A percentile compares a stretch with the other conserved stretches of the same genome.
These are phyloP conservation scores for Myioborus miniatus DNA, from an alignment of 2,797 vertebrate genomes.

Conservation along the genomic window DNA sequence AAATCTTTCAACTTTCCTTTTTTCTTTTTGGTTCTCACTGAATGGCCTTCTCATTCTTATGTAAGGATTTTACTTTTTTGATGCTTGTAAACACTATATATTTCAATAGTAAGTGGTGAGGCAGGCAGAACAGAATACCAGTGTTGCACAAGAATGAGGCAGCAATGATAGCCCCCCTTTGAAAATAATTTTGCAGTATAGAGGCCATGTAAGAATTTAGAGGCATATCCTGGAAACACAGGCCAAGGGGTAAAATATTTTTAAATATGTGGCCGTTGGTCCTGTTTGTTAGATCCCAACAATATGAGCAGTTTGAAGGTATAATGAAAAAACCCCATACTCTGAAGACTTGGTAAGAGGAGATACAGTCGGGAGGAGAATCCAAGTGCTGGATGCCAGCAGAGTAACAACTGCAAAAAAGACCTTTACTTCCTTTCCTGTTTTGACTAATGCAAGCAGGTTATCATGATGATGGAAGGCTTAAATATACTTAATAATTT, in stretches of 20 bases:
- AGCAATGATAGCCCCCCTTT: neutral
- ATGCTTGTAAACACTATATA: neutral
- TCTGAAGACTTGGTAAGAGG: neutral
- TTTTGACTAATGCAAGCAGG: neutral
- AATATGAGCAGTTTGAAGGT: neutral
- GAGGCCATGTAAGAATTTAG: neutral
- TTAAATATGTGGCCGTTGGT: neutral
- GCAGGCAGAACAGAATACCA: neutral
- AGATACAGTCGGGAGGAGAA: neutral
- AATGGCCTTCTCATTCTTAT: neutral
- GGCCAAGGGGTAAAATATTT: neutral
- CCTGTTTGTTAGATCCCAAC: neutral
- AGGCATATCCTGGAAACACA: neutral
- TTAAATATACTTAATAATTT: neutral
- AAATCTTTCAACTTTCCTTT: neutral
- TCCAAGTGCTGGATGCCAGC: neutral
- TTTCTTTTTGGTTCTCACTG: neutral
- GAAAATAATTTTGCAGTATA: neutral
- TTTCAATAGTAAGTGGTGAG: neutral
- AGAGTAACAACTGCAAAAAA: neutral
- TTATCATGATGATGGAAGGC: neutral
- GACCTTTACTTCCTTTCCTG: neutral
- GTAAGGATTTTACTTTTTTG: neutral
- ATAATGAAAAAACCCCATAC: accelerated
- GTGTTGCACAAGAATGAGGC: neutral